A percentile compares a stretch with the other conserved stretches of the same genome.
Evolutionary conservation across 2,113 vertebrate genomes (phyloP).

Genomic region (Labrus mixtus): DNA sequence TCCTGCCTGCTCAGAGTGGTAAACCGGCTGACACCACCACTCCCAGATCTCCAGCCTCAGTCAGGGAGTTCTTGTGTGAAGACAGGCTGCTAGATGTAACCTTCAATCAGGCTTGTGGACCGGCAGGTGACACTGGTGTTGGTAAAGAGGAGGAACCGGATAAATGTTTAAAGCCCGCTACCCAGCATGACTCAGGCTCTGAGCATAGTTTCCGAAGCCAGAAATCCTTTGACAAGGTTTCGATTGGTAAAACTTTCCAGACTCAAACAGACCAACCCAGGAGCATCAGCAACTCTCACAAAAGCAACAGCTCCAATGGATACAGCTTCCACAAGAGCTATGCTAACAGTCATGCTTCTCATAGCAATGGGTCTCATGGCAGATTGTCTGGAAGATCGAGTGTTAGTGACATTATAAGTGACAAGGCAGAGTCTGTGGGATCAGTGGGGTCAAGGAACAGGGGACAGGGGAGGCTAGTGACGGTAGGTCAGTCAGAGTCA

Average conservation of each 20-base stretch:
- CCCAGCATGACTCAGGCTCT: constrained; percentile 44
- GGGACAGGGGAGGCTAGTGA: constrained; percentile 14
- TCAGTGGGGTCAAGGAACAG: constrained; percentile 37
- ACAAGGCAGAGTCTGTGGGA: constrained; percentile 52
- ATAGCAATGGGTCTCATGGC: constrained; percentile 49
- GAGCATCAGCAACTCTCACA: constrained; percentile 46
- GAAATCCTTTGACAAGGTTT: constrained; percentile 46
- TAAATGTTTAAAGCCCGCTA: constrained; percentile 34
- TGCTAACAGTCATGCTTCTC: constrained; percentile 33
- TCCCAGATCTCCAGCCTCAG: constrained; percentile 20
- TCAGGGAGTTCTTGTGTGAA: constrained; percentile 21
- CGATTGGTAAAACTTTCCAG: constrained; percentile 42
- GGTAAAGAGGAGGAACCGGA: constrained; percentile 30
- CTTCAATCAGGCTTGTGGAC: constrained; percentile 13
- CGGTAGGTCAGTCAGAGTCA: constrained; percentile 41
- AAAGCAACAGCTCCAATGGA: constrained; percentile 55
- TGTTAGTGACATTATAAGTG: constrained; percentile 63
- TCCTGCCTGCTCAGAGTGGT: not conserved
- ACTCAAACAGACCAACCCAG: constrained; percentile 5
- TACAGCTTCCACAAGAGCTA: constrained; percentile 53
- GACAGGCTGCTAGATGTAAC: constrained; percentile 11
- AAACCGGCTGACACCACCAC: not conserved
- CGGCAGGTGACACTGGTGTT: not conserved
- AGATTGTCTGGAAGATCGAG: constrained; percentile 47
- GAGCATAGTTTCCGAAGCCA: constrained; percentile 61